phyloP scores from a whole-genome alignment of 2,113 vertebrate genomes.

The Girardinichthys multiradiatus region DNA sequence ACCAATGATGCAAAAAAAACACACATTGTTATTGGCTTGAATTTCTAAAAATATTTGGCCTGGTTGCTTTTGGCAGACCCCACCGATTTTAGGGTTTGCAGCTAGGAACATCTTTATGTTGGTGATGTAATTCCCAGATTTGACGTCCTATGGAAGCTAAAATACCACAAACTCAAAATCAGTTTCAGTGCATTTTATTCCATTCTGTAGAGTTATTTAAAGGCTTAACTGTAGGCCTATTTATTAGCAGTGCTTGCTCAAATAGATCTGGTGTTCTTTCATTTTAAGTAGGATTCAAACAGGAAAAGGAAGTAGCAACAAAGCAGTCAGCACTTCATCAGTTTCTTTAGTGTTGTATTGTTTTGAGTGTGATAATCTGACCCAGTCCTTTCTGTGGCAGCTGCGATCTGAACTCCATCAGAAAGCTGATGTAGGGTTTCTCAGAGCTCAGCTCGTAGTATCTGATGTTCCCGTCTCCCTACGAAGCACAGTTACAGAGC shows the following conservation, averaged over 20 bases:
- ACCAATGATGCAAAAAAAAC: background rate
- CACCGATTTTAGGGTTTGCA: background rate
- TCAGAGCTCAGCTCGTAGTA: conserved; percentile 89
- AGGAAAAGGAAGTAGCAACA: background rate
- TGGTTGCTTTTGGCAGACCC: background rate
- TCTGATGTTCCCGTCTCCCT: conserved; percentile 94
- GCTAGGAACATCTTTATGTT: too few species aligned
- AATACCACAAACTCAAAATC: too few species aligned
- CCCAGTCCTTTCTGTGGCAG: conserved; percentile 93
- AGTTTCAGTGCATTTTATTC: too few species aligned
- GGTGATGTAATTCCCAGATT: background rate
- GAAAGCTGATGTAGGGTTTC: conserved; percentile 89
- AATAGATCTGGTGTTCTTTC: too few species aligned
- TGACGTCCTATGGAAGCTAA: background rate
- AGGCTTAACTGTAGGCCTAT: too few species aligned
- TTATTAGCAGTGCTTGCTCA: too few species aligned
- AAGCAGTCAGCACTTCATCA: background rate
- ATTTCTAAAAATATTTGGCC: background rate
- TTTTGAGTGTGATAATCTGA: conserved; percentile 66
- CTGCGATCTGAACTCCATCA: conserved; percentile 87
- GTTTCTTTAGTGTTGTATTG: background rate
- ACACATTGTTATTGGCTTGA: background rate
- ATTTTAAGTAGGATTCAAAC: background rate
- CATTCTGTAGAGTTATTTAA: too few species aligned
- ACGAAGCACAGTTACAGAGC: conserved; percentile 3